Base-by-base conservation (phyloP, 2,888 invertebrate species). In the Hipparchia semele region DNA sequence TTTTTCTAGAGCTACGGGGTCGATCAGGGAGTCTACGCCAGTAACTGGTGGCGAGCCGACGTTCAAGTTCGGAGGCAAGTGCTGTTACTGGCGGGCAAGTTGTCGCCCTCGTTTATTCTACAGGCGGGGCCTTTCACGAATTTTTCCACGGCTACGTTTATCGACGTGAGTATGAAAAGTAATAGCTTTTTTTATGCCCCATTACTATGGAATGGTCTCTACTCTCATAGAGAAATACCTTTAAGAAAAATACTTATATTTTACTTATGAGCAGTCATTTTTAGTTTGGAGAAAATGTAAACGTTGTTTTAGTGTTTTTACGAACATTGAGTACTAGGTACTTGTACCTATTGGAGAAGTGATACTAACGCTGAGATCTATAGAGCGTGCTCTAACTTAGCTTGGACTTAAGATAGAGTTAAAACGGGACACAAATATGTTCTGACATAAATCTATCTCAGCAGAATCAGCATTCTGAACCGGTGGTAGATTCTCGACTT, bases 21-120 rank as follows among this genome's bases (percentile, higher is more conserved):
- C 2, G 86, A 84, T 51, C 73, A 79, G 49, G 86, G 87, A 8
- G 79, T 90, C 0, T 89, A 85, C 70, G 79, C 78, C 8, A 89
- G 90, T 66, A 79, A 85, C 49, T 90, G 90, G 89, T 91, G 90
- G 90, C 81, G 80, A 74, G 82, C 82, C 0, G 81, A 88, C 49
- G 73, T 78, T 39, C 75, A 74, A 2, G 49, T 81, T 2, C 84
- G 84, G 46, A 84, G 77, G 53, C 82, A 84, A 53, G 66, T 87
- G 0, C 46, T 87, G 0, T 72, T 90, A 0, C 76, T 91, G 4
- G 86, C 85, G 56, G 87, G 86, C 0, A 90, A 89, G 75, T 75
- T 90, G 46, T 78, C 82, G 7, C 73, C 76, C 0, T 76, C 79
- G 0, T 79, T 87, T 8, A 71, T 81, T 66, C 80, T 89, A 65